Evolutionary conservation across 2,888 invertebrate species (phyloP).

Genomic region (Nezara viridula): DNA sequence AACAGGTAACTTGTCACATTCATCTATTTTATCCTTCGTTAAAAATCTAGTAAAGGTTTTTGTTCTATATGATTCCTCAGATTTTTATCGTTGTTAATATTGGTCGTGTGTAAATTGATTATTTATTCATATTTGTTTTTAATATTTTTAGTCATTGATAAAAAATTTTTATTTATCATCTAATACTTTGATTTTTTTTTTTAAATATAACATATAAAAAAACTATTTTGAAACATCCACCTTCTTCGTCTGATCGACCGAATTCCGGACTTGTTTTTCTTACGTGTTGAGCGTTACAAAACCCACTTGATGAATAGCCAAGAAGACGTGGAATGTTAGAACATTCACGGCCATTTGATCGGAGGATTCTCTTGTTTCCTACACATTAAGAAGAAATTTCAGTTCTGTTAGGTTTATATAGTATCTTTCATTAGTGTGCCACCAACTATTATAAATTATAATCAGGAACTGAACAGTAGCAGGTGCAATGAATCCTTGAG

Average conservation of each 20-base stretch:
- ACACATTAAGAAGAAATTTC: not conserved
- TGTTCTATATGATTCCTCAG: too few relatives aligned
- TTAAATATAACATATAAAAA: not conserved
- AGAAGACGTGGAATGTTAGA: not conserved
- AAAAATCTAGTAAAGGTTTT: too few relatives aligned
- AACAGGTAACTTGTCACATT: too few relatives aligned
- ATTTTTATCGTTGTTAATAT: too few relatives aligned
- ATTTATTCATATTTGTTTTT: too few relatives aligned
- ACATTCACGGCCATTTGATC: not conserved
- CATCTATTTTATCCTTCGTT: too few relatives aligned
- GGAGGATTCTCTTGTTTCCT: not conserved
- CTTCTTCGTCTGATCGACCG: not conserved
- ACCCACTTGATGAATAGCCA: conserved; percentile 7
- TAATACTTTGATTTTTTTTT: not conserved
- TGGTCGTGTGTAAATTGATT: too few relatives aligned
- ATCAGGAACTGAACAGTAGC: too few relatives aligned
- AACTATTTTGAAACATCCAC: not conserved
- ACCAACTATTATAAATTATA: not conserved
- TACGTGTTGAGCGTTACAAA: conserved; percentile 8
- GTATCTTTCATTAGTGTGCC: not conserved
- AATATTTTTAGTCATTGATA: too few relatives aligned
- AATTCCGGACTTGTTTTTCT: not conserved
- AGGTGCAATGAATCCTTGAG: too few relatives aligned
- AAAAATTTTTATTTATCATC: not conserved
- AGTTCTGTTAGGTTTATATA: not conserved